Percentiles rank a stretch among this genome's conserved stretches.
Conservation (phyloP, 2,888 invertebrate genomes). For the Schizaphis graminum region DNA sequence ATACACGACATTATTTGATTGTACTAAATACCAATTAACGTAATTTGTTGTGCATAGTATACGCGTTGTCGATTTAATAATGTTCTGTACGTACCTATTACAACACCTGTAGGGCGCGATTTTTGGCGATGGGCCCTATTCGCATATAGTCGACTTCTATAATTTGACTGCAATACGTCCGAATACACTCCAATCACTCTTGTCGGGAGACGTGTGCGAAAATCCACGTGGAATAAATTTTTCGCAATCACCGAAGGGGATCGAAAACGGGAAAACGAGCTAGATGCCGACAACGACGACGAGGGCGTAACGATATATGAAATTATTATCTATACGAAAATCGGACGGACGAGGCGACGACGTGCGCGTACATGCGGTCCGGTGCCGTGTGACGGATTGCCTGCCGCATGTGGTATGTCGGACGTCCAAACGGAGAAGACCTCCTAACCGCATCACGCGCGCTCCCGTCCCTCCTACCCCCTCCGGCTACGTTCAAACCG, state of each 20-base stretch:
- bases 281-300: background rate
- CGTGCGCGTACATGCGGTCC: slow-evolving; percentile 1
- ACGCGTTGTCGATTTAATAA: background rate
- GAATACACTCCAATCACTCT: background rate
- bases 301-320: background rate
- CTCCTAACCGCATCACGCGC: slow-evolving; percentile 28
- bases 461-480: background rate
- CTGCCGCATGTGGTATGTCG: slow-evolving; percentile 21
- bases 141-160: background rate
- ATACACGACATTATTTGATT: background rate
- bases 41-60: background rate
- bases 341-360: background rate
- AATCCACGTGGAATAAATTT: background rate
- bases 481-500: background rate
- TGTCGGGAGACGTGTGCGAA: background rate
- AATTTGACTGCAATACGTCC: background rate
- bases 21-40: background rate
- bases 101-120: background rate
- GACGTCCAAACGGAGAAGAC: background rate
- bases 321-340: background rate
- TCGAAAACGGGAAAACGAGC: background rate
- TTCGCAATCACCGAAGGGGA: background rate
- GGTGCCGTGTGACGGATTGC: slow-evolving; percentile 49
- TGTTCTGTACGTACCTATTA: background rate
- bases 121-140: background rate